These are phyloP conservation scores for Loripinus fragilis DNA, from an alignment of 2,888 invertebrate species.

Conservation along the genomic window DNA sequence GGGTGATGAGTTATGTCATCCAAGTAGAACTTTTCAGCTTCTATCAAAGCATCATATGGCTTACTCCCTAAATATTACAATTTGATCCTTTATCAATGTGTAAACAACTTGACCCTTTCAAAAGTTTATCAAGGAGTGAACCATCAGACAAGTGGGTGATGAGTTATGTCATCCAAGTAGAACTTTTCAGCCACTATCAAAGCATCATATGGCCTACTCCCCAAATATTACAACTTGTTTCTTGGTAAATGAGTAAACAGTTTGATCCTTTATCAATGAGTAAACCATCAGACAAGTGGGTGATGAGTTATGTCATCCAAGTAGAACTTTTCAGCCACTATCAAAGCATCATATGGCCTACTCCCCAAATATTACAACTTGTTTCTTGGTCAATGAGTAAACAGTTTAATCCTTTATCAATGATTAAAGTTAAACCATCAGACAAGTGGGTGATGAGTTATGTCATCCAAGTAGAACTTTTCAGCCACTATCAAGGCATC, in stretches of 20 bases:
- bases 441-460: constrained; percentile 18
- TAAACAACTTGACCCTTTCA: too few species aligned
- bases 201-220: constrained; percentile 5
- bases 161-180: constrained; percentile 13
- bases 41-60: constrained; percentile 4
- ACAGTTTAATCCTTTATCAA: too few species aligned
- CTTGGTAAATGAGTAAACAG: too few species aligned
- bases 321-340: constrained; percentile 2
- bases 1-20: constrained; percentile 19
- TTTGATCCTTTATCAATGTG: too few species aligned
- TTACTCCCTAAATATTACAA: background rate
- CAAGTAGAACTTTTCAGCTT: constrained; percentile 1
- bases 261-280: too few species aligned
- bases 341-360: constrained; percentile 6
- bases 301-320: constrained; percentile 18
- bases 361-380: too few species aligned
- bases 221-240: too few species aligned
- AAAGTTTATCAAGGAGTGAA: too few species aligned
- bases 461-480: constrained; percentile 6
- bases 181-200: background rate
- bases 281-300: constrained; percentile 9
- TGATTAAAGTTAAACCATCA: constrained; percentile 8
- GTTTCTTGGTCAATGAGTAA: too few species aligned
- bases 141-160: constrained; percentile 18
- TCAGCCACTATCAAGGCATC: background rate